Conservation (phyloP, 2,113 vertebrate species). For the Mobula birostris region DNA sequence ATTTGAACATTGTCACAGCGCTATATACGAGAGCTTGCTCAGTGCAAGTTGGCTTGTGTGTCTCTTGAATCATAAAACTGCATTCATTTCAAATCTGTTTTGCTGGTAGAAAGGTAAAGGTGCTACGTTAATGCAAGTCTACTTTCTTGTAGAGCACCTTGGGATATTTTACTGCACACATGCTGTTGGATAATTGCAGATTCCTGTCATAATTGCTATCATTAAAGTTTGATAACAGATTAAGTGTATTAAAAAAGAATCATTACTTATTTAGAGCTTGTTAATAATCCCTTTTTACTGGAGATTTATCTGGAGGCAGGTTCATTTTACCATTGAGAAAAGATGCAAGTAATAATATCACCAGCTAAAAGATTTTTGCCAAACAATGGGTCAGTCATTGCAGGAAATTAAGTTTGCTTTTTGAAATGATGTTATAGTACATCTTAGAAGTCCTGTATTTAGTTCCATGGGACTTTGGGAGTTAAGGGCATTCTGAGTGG, state of each 20-base stretch:
- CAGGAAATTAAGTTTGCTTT: slow-evolving; percentile 39
- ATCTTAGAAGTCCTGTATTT: slow-evolving; percentile 39
- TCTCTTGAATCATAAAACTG: too few relatives aligned
- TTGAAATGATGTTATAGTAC: slow-evolving; percentile 42
- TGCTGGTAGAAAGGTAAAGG: neutral
- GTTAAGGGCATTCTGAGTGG: slow-evolving; percentile 38
- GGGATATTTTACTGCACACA: too few relatives aligned
- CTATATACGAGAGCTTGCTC: too few relatives aligned
- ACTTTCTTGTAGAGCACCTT: neutral
- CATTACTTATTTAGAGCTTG: too few relatives aligned
- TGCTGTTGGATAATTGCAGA: too few relatives aligned
- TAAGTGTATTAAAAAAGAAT: too few relatives aligned
- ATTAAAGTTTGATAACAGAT: too few relatives aligned
- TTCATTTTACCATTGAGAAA: neutral
- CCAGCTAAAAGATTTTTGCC: slow-evolving; percentile 34
- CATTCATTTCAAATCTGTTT: neutral
- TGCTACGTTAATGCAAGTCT: neutral
- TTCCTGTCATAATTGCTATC: too few relatives aligned
- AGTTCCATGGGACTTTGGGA: slow-evolving; percentile 39
- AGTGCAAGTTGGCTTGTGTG: too few relatives aligned
- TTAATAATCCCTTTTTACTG: neutral
- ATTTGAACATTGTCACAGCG: too few relatives aligned
- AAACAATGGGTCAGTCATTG: neutral
- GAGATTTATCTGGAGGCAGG: neutral
- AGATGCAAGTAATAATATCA: slow-evolving; percentile 28